Evolutionary conservation across 2,113 vertebrate genomes (phyloP), one percentile per base, ranked within the genome.

Genomic region (Hystrix cristata): DNA sequence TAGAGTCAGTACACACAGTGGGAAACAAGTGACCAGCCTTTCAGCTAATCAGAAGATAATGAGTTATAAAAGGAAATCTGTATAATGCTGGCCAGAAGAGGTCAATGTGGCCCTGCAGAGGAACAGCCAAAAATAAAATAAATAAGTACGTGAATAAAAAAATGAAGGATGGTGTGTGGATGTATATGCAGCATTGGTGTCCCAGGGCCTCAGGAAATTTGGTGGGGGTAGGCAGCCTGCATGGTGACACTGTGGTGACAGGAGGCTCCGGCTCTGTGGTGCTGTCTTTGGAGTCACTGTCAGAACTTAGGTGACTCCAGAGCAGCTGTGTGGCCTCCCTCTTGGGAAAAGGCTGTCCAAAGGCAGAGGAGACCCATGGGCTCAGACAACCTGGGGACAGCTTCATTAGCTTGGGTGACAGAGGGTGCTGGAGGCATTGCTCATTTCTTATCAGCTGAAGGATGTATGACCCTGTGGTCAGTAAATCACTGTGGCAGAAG

Each of bases 61-160:
- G 65, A 95, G 64, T 97, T 96, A 94, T 95, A 97, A 97, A 97
- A 89, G 95, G 96, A 97, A 97, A 96, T 98, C 96, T 97, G 97
- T 98, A 86, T 89, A 86, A 96, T 95, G 95, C 96, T 95, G 96
- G 84, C 95, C 74, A 1, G 23, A 34, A 13, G 89, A 71, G 72
- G 87, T 84, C 60, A 43, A 9, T 53, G 71, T n/a, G 51, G 51
- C 38, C 43, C 87, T 74, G 74, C 79, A 2, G 12, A 8, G 79
- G 83, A 94, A 97, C 76, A 94, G 95, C 43, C 93, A 96, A 38
- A 89, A 76, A 88, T 79, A 86, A 76, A 90, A 38, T 23, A 60
- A 76, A 59, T 25, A 53, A 59, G 53, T 19, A 27, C 69, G n/a
- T 60, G 57, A n/a, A 31, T 60, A 46, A n/a, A 80, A 60, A 78